Evolutionary conservation across 1,140 invertebrate genomes (phyloP).

Genomic region (Drosophila nasuta): DNA sequence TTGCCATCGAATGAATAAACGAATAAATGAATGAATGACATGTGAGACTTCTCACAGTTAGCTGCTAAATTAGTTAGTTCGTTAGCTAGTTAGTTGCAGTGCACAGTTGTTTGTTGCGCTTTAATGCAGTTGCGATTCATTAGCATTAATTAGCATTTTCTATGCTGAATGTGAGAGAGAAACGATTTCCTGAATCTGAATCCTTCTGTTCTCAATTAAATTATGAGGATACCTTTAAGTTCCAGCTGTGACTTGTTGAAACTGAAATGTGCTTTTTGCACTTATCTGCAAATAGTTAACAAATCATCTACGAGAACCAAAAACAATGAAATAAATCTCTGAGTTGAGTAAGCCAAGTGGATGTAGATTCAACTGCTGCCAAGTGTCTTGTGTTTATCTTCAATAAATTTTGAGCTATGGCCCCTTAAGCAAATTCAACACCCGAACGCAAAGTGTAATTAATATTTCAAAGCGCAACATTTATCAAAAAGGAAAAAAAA

Average conservation of each 20-base stretch:
- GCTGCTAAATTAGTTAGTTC: conserved; percentile 11
- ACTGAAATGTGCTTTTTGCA: too few species aligned
- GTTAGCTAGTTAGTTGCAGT: conserved; percentile 25
- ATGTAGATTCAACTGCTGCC: neutral
- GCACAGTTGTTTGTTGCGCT: neutral
- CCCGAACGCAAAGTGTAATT: conserved; percentile 72
- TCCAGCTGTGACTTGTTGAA: too few species aligned
- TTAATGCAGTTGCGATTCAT: conserved; percentile 37
- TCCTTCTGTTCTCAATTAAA: too few species aligned
- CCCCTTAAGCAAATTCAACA: conserved; percentile 66
- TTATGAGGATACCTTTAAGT: too few species aligned
- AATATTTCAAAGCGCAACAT: conserved; percentile 76
- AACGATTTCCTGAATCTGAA: too few species aligned
- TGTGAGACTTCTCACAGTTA: conserved; percentile 34
- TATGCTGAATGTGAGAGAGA: conserved; percentile 25
- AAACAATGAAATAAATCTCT: conserved; percentile 70
- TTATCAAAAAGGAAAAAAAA: conserved; percentile 67
- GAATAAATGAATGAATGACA: conserved; percentile 30
- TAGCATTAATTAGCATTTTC: conserved; percentile 68
- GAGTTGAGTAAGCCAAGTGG: neutral
- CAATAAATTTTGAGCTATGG: conserved; percentile 66
- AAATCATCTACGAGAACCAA: conserved; percentile 30
- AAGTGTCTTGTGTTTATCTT: conserved; percentile 69
- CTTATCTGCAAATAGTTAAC: conserved; percentile 14
- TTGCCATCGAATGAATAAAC: conserved; percentile 52